Evolutionary conservation across 2,797 vertebrate species (phyloP).

Genomic region (Cirrhinus mrigala): DNA sequence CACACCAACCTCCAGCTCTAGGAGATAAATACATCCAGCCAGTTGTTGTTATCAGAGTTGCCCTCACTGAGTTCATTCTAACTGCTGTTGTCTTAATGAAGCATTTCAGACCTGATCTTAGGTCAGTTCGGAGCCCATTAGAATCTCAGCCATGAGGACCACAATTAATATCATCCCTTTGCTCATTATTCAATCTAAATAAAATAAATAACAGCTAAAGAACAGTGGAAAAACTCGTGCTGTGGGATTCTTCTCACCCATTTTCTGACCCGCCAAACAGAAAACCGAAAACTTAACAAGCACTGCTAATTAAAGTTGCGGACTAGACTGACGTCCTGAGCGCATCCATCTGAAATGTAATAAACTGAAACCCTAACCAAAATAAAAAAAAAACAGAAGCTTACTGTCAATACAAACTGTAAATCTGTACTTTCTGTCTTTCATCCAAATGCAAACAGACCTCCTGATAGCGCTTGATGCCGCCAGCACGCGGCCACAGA

Average conservation of each 20-base stretch:
- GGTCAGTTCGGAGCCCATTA: conserved; percentile 1
- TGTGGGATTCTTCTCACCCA: neutral
- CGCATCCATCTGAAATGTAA: neutral
- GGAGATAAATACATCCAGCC: conserved; percentile 21
- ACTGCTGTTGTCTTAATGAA: conserved; percentile 1
- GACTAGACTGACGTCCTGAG: neutral
- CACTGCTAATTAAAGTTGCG: neutral
- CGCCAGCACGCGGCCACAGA: conserved; percentile 20
- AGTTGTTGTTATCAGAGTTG: conserved; percentile 18
- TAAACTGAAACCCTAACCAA: conserved; percentile 13
- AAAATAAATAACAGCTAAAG: neutral
- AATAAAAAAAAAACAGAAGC: conserved; percentile 26
- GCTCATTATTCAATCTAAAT: neutral
- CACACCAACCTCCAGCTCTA: conserved; percentile 22
- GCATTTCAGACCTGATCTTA: conserved; percentile 25
- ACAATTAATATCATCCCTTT: neutral
- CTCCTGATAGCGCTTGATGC: conserved; percentile 19
- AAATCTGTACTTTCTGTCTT: conserved; percentile 49
- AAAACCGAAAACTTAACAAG: neutral
- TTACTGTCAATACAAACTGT: conserved; percentile 37
- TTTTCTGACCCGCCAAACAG: neutral
- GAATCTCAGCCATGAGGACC: neutral
- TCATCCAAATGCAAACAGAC: conserved; percentile 48
- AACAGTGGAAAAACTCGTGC: neutral
- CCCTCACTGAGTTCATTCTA: conserved; percentile 17